phyloP scores from a whole-genome alignment of 1,140 invertebrate species.

The Rhopalosiphum padi region DNA sequence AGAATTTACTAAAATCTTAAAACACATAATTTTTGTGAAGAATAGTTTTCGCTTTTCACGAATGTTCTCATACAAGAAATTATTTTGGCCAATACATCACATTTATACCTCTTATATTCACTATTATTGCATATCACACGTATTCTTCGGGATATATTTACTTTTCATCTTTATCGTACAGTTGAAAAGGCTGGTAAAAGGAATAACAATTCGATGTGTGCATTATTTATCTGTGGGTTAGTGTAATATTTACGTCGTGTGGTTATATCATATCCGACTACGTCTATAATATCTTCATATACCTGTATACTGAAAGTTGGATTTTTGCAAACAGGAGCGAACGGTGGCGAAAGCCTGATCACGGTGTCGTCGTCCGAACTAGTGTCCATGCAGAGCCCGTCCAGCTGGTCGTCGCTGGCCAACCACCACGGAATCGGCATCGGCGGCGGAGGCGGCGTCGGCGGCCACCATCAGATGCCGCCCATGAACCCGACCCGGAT shows the following conservation, averaged over 20 bases:
- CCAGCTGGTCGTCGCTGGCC: constrained; percentile 58
- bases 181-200: background rate
- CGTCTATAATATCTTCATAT: background rate
- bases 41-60: background rate
- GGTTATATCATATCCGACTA: no score
- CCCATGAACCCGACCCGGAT: constrained; percentile 58
- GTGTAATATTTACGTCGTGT: background rate
- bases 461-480: constrained; percentile 56
- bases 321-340: constrained; percentile 41
- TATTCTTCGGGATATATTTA: background rate
- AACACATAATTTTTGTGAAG: no score
- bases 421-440: constrained; percentile 40
- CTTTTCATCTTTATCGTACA: background rate
- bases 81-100: background rate
- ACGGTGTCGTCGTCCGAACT: constrained; percentile 58
- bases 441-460: background rate
- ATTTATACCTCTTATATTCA: no score
- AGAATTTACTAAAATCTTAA: no score
- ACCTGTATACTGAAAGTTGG: background rate
- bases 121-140: background rate
- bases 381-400: constrained; percentile 60
- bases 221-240: background rate
- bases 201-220: background rate
- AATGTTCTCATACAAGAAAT: background rate
- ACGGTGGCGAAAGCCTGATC: constrained; percentile 57